Evolutionary conservation across 1,140 invertebrate genomes (phyloP), one percentile per base, ranked within the genome.

Genomic region (Sycobia sp.): DNA sequence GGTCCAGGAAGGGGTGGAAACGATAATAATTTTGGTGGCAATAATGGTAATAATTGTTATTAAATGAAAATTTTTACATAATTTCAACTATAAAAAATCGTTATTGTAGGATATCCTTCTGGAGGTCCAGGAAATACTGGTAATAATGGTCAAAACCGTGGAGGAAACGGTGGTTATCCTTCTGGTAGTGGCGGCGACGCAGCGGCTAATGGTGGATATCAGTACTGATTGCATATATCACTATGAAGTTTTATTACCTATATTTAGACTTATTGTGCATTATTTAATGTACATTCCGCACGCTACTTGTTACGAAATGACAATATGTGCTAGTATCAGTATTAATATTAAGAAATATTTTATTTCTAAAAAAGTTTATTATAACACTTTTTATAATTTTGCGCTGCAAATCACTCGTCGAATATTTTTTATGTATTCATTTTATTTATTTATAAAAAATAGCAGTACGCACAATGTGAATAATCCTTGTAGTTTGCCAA

Each of bases 141-240:
- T 54, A 66, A 63, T 16, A 63, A 63, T 34, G 69, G 69, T 43
- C 27, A 13, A 4, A 43, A 34, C 34, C 65, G 29, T 32, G 68
- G 68, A 13, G 70, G 69, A 41, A 69, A 74, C 38, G 69, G 69
- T 39, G 76, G 77, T 23, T 79, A 78, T 67, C 74, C 76, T 51
- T 74, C 76, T 2, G 79, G 78, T 57, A 79, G 71, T 66, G 79
- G 78, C 46, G 79, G 79, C 20, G 77, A 81, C 47, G 76, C 76
- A 8, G 75, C 72, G 23, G 73, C 75, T 34, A 81, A 81, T 67
- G 77, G 76, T 62, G 79, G 77, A 72, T 81, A 82, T 71, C 78
- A 81, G 69, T 82, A 82, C 66, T 80, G 71, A 81, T 68, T 58
- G 58, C 65, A 44, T 62, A 66, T 64, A 51, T 47, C 58, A 66